Evolutionary conservation across 2,113 vertebrate species (phyloP).

Genomic region (Cynocephalus volans): DNA sequence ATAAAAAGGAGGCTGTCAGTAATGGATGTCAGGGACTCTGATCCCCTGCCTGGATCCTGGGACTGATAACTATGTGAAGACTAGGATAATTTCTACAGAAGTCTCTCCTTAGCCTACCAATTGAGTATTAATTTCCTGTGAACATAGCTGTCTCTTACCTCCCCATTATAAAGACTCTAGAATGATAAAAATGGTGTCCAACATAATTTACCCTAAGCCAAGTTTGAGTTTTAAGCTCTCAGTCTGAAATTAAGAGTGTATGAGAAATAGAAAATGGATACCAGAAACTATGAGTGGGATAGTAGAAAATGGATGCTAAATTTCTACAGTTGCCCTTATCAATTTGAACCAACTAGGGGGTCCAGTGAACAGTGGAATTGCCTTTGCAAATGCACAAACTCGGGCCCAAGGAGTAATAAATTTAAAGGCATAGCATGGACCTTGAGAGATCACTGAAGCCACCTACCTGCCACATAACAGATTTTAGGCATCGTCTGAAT

Average conservation of each 20-base stretch:
- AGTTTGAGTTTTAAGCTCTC: neutral
- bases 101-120: neutral
- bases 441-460: neutral
- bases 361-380: neutral
- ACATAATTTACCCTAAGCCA: neutral
- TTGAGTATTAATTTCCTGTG: neutral
- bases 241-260: neutral
- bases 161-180: neutral
- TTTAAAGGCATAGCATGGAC: neutral
- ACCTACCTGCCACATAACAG: neutral
- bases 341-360: neutral
- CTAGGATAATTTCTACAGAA: slow-evolving; percentile 66
- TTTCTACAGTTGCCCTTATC: neutral
- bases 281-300: neutral
- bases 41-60: slow-evolving; percentile 75
- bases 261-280: neutral
- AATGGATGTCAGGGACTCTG: slow-evolving; percentile 79
- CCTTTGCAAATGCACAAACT: neutral
- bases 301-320: neutral
- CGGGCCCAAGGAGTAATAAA: too few species aligned
- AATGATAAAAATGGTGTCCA: neutral
- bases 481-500: neutral
- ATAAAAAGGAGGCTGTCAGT: slow-evolving; percentile 79
- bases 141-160: neutral
- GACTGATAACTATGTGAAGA: slow-evolving; percentile 82